A percentile compares a stretch with the other conserved stretches of the same genome.
These are phyloP conservation scores for Heterodera carotae DNA, from an alignment of 1,140 invertebrate genomes.

Conservation along the genomic window DNA sequence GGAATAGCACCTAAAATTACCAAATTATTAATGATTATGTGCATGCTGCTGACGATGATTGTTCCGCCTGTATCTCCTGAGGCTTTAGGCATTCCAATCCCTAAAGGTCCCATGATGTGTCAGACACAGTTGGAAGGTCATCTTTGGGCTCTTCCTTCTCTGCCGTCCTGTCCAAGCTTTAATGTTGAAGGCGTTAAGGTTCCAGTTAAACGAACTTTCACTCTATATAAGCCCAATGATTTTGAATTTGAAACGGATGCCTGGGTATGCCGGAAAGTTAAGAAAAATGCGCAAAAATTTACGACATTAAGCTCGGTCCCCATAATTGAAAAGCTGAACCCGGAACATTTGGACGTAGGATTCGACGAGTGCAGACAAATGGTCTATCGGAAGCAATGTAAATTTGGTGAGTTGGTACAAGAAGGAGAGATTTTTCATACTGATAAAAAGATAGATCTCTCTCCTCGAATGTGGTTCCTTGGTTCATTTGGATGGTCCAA, in stretches of 20 bases:
- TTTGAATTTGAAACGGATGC: not conserved
- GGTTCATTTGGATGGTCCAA: slow-evolving; percentile 4
- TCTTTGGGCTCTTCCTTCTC: not conserved
- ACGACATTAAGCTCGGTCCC: not conserved
- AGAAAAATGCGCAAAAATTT: not conserved
- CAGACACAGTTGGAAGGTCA: not conserved
- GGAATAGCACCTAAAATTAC: slow-evolving; percentile 10
- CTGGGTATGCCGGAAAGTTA: not conserved
- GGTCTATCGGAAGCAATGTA: not conserved
- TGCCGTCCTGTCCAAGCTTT: not conserved
- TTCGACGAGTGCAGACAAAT: not conserved
- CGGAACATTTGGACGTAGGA: not conserved
- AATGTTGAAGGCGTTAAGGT: not conserved
- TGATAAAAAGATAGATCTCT: slow-evolving; percentile 3
- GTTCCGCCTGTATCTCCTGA: not conserved
- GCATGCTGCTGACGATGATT: not conserved
- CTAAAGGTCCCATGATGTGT: not conserved
- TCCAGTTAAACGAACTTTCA: not conserved
- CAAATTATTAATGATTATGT: not conserved
- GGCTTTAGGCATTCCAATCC: not conserved
- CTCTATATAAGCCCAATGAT: slow-evolving; percentile 11
- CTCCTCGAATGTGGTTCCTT: not conserved
- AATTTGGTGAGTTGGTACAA: not conserved
- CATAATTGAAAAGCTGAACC: not conserved
- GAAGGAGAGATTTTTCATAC: not conserved